phyloP scores from a whole-genome alignment of 2,888 invertebrate genomes.

The Bellardia pandia region DNA sequence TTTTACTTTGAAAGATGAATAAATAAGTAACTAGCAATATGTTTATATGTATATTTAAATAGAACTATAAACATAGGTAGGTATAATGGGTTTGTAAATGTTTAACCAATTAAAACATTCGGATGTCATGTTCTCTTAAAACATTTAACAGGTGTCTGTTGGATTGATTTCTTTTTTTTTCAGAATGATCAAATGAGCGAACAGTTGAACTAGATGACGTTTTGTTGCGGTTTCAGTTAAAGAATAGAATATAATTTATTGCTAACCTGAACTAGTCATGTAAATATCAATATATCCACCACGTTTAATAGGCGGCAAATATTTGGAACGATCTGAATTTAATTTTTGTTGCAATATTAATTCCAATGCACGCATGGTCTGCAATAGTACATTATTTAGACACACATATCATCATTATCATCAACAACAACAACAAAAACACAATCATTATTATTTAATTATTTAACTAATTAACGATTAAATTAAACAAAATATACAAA shows the following conservation, averaged over 20 bases:
- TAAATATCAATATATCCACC: slow-evolving; percentile 93
- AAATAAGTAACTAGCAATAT: slow-evolving; percentile 39
- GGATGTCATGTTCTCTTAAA: slow-evolving; percentile 5
- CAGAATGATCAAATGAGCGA: slow-evolving; percentile 48
- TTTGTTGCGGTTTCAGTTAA: slow-evolving; percentile 42
- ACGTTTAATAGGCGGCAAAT: slow-evolving; percentile 92
- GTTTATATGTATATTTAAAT: slow-evolving; percentile 19
- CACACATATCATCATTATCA: slow-evolving; percentile 47
- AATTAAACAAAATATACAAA: slow-evolving; percentile 38
- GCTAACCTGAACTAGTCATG: slow-evolving; percentile 94
- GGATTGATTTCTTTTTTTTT: slow-evolving; percentile 6
- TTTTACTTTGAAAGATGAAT: slow-evolving; percentile 20
- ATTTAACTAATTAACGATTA: slow-evolving; percentile 22
- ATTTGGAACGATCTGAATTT: slow-evolving; percentile 90
- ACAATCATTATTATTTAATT: slow-evolving; percentile 36
- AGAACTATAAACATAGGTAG: slow-evolving; percentile 24
- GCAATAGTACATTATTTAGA: slow-evolving; percentile 72
- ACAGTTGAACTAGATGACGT: slow-evolving; percentile 51
- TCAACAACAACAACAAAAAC: too few relatives aligned
- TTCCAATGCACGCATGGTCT: slow-evolving; percentile 91
- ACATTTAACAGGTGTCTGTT: slow-evolving; percentile 23
- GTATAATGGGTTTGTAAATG: slow-evolving; percentile 2
- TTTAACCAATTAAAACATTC: slow-evolving; percentile 6
- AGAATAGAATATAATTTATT: slow-evolving; percentile 46
- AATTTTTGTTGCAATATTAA: slow-evolving; percentile 89